Conservation (phyloP, 2,888 invertebrate genomes). For the Seira sanloemensis region DNA sequence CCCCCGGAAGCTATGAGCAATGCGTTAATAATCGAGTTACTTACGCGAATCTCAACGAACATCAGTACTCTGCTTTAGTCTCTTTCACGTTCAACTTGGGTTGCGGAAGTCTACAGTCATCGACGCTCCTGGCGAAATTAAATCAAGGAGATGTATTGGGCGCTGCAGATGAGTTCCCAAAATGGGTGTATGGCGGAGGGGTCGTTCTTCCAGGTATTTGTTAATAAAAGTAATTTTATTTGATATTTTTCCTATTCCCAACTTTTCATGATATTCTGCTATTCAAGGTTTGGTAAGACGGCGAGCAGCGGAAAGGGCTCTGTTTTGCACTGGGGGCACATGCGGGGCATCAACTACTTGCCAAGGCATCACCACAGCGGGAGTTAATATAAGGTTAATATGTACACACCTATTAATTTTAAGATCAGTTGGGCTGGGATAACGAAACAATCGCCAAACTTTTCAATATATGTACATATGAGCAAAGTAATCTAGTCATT, state of each 20-base stretch:
- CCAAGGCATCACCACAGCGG: conserved; percentile 36
- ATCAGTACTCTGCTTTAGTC: conserved; percentile 66
- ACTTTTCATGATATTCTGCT: too few species aligned
- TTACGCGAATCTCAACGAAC: conserved; percentile 43
- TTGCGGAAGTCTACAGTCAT: conserved; percentile 66
- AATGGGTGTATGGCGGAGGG: conserved; percentile 65
- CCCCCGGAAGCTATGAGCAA: conserved; percentile 67
- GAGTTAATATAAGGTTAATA: conserved; percentile 35
- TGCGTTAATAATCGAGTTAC: conserved; percentile 61
- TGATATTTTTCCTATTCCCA: too few species aligned
- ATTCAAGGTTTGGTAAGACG: conserved; percentile 49
- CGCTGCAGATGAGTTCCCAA: conserved; percentile 67
- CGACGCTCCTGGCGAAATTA: conserved; percentile 60
- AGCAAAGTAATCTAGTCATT: neutral
- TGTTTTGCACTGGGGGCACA: conserved; percentile 66
- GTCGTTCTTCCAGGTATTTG: neutral
- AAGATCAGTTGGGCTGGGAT: too few species aligned
- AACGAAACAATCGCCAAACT: too few species aligned
- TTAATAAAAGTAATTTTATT: neutral
- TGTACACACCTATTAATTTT: neutral
- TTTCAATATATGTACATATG: neutral
- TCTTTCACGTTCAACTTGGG: conserved; percentile 71
- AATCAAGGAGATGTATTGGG: conserved; percentile 66
- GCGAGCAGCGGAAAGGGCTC: conserved; percentile 64
- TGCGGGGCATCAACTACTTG: conserved; percentile 46